phyloP scores from a whole-genome alignment of 2,113 vertebrate species.

The Spermophilus dauricus region DNA sequence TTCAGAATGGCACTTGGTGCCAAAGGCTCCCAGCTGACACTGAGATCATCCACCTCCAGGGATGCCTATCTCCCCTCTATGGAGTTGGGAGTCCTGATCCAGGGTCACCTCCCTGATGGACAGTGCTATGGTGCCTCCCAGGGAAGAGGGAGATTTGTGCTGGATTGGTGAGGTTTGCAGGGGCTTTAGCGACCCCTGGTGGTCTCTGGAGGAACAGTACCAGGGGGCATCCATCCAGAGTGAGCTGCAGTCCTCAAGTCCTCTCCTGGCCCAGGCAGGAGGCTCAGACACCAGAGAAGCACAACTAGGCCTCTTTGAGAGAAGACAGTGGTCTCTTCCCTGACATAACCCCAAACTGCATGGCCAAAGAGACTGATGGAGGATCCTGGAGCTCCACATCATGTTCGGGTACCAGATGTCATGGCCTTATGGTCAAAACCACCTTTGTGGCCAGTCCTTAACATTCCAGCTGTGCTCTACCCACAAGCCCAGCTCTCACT shows the following conservation, averaged over 20 bases:
- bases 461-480: not conserved
- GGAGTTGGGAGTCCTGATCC: constrained; percentile 11
- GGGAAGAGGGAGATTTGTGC: not conserved
- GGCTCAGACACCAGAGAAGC: not conserved
- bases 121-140: not conserved
- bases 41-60: no score
- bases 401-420: not conserved
- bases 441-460: not conserved
- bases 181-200: constrained; percentile 65
- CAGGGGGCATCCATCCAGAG: not conserved
- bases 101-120: constrained; percentile 58
- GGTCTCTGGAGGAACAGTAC: not conserved
- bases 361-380: not conserved
- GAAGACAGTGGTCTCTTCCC: not conserved
- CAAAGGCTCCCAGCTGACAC: not conserved
- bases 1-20: constrained; percentile 2
- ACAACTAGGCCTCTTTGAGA: not conserved
- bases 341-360: not conserved
- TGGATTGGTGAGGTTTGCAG: not conserved
- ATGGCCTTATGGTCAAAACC: not conserved
- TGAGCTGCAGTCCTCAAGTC: not conserved
- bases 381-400: not conserved
- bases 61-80: not conserved
- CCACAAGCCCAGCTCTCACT: not conserved
- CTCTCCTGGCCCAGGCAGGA: not conserved